Base-by-base conservation (phyloP, 2,888 invertebrate species). In the Lycaena phlaeas region DNA sequence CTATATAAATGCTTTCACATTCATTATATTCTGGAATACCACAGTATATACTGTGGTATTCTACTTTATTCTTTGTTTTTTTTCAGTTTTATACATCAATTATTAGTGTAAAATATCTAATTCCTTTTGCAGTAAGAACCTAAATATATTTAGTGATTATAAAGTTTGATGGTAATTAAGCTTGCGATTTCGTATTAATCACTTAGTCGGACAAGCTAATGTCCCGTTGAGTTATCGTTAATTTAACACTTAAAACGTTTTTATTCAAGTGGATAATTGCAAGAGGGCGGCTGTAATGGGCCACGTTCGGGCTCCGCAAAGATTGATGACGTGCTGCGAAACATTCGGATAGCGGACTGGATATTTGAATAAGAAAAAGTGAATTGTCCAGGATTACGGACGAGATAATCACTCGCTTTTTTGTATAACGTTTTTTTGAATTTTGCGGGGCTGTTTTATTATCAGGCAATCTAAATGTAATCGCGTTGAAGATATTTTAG, bases 241-340 rank as follows among this genome's bases (percentile, higher is more conserved):
- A 79, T 77, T 81, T 78, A 79, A 79, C 79, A 78, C 77, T 78
- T 78, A 77, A 77, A 78, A 74, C 72, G 78, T 79, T 81, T 79
- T 78, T 79, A 79, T 79, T 77, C 78, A 70, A 70, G 72, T 75
- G 75, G 75, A 79, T 79, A 77, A 79, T 81, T 77, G 77, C 76
- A 68, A 69, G 68, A 68, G 73, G 74, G 77, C 60, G 70, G 61
- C 61, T 59, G 64, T 78, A 78, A 78, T 69, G 76, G 69, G 60
- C 61, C 69, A 71, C 72, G 78, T 71, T 73, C 69, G 64, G 67
- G 64, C 70, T 63, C 64, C 57, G 66, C 65, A 54, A 74, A 78
- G 79, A 81, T 81, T 81, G 79, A 81, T 79, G 73, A 70, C 62
- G 68, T 68, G 68, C 73, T 67, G 68, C 67, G 69, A 67, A 72